Evolutionary conservation across 2,888 invertebrate genomes (phyloP).

Genomic region (Plemyria rubiginata): DNA sequence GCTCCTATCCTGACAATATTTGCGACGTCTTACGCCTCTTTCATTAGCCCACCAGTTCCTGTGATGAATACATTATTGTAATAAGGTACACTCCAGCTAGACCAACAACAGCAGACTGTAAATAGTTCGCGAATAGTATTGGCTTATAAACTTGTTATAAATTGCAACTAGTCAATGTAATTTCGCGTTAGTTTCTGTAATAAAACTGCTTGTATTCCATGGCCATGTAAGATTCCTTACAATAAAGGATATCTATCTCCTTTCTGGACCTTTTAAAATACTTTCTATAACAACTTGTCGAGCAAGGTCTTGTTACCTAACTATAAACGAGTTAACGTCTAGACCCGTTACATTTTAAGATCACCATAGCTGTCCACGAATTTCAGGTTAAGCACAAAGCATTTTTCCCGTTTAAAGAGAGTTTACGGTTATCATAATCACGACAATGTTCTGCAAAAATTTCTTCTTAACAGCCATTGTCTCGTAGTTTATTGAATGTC

Average conservation of each 20-base stretch:
- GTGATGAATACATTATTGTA: slow-evolving; percentile 75
- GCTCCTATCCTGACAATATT: slow-evolving; percentile 64
- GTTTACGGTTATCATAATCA: slow-evolving; percentile 69
- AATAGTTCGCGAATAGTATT: slow-evolving; percentile 44
- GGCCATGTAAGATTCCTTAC: neutral
- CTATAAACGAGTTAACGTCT: slow-evolving; percentile 50
- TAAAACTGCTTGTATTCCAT: neutral
- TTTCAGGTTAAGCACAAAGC: slow-evolving; percentile 51
- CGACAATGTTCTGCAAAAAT: slow-evolving; percentile 35
- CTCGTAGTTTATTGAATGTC: slow-evolving; percentile 53
- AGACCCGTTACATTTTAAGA: slow-evolving; percentile 52
- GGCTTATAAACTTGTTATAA: slow-evolving; percentile 11
- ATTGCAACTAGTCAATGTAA: slow-evolving; percentile 2
- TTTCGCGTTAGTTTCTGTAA: slow-evolving; percentile 10
- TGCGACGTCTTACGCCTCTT: slow-evolving; percentile 62
- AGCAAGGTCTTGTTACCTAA: slow-evolving; percentile 42
- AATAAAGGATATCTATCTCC: neutral
- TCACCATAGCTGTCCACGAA: slow-evolving; percentile 52
- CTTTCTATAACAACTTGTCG: neutral
- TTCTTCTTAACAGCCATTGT: slow-evolving; percentile 65
- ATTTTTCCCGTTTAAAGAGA: slow-evolving; percentile 69
- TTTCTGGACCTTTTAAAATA: neutral
- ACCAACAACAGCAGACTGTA: slow-evolving; percentile 56
- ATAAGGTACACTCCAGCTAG: slow-evolving; percentile 53
- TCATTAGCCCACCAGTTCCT: slow-evolving; percentile 64